A percentile compares a stretch with the other conserved stretches of the same genome.
phyloP scores from a whole-genome alignment of 2,113 vertebrate species.

The Sceloporus tristichus region DNA sequence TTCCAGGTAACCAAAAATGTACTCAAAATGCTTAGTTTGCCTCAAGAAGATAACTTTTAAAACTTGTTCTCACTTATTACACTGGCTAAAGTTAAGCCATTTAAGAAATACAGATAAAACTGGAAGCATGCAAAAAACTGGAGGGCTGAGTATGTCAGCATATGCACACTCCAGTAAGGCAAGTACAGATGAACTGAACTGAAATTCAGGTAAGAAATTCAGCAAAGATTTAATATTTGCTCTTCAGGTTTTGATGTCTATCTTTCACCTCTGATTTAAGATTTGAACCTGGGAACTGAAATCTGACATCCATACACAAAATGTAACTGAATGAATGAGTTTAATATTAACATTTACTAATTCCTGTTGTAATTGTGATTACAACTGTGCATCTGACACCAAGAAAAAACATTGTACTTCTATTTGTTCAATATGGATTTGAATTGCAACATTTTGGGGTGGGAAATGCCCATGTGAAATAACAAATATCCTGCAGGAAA shows the following conservation, averaged over 20 bases:
- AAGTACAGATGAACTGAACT: neutral
- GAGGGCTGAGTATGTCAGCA: neutral
- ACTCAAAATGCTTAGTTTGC: constrained; percentile 37
- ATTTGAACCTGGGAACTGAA: neutral
- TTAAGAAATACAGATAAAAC: constrained; percentile 38
- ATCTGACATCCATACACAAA: neutral
- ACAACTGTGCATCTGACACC: neutral
- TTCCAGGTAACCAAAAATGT: constrained; percentile 11
- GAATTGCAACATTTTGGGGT: neutral
- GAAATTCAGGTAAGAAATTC: neutral
- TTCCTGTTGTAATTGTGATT: neutral
- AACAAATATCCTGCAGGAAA: neutral
- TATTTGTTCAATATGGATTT: neutral
- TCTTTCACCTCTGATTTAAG: neutral
- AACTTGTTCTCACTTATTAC: constrained; percentile 17
- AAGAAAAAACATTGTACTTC: neutral
- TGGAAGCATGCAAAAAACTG: constrained; percentile 23
- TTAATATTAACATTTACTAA: neutral
- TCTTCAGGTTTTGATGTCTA: neutral
- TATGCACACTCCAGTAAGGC: neutral
- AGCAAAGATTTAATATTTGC: neutral
- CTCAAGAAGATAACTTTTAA: constrained; percentile 34
- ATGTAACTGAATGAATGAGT: neutral
- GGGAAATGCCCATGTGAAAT: neutral
- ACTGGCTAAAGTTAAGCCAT: constrained; percentile 48